Base-by-base conservation (phyloP, 2,888 invertebrate species). In the Pollenia labialis region DNA sequence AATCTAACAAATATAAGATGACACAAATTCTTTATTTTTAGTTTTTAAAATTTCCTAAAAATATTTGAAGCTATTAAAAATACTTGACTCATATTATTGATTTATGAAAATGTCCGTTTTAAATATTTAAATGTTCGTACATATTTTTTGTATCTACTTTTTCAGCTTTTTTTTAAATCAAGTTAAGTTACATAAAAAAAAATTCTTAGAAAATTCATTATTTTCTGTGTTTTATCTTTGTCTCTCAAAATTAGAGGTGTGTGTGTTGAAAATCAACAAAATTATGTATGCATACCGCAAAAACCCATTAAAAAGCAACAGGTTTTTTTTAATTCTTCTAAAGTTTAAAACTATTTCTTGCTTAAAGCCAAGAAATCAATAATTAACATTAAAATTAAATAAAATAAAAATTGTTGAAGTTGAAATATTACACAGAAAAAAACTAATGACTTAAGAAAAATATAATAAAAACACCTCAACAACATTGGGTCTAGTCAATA, bases 241-340 rank as follows among this genome's bases (percentile, higher is more conserved):
- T 58, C 40, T 11, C n/a, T 52, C 52, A 8, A 10, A 16, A 9
- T n/a, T 52, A 56, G 14, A 50, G 46, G 32, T 48, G 44, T 69
- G 50, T 52, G 52, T 75, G 40, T 58, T 18, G 52, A 11, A 23
- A 16, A 64, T 50, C 7, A 66, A 72, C n/a, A 79, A 72, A 77
- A 85, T 87, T 83, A 83, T 87, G 83, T 76, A 87, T 87, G 69
- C 86, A 81, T 74, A 62, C 66, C 84, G 72, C 81, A 81, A 60
- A 80, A 76, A 83, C 52, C 14, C 66, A 81, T 76, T 81, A 72
- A 87, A 76, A 52, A 18, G 54, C 81, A 84, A 84, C 87, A 77
- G 81, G 84, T 84, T 79, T 75, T 75, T 80, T 50, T 48, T 40
- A 32, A 32, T 62, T 42, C 16, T 4, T 44, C 52, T 40, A n/a